Base-by-base conservation (phyloP, 2,888 invertebrate species). In the Diabrotica balteata region DNA sequence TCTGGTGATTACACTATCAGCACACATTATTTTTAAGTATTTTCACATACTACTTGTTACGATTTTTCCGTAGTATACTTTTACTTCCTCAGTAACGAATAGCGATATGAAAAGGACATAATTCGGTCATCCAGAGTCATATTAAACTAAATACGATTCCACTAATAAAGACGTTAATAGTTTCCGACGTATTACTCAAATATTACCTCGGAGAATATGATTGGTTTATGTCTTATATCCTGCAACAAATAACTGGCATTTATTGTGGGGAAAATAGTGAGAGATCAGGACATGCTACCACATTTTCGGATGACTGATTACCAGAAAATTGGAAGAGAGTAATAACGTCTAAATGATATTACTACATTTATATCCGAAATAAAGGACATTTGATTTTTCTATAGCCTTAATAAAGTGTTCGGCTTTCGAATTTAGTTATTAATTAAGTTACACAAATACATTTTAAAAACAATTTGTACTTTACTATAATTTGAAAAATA, bases 121-220 rank as follows among this genome's bases (percentile, higher is more conserved):
- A 64, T 42, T 64, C 63, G 52, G 22, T 51, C 51, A 58, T 45
- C 58, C 58, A 10, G 32, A 55, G 55, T 47, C 47, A 49, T 59
- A 74, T 69, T 63, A 72, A 75, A 74, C 63, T 70, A 74, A 72
- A 72, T 70, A 75, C 49, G 59, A 58, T 74, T 74, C 73, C 74
- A 70, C 74, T 74, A 70, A 77, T 78, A 78, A 77, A 77, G 75
- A 78, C 78, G 75, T 77, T 78, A 79, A 79, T 79, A 77, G 76
- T 74, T 73, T 72, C 73, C 68, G 78, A 77, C 79, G 78, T 78
- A 79, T 79, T 79, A 78, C 79, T 79, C 75, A 76, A 79, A 79
- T 79, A 76, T 75, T n/a, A 78, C 76, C 75, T 77, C 74, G 68
- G 71, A 73, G 72, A 70, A 73, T 73, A 71, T 75, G 76, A 78